Base-by-base conservation (phyloP, 2,888 invertebrate genomes). In the Neoitamus cyanurus region DNA sequence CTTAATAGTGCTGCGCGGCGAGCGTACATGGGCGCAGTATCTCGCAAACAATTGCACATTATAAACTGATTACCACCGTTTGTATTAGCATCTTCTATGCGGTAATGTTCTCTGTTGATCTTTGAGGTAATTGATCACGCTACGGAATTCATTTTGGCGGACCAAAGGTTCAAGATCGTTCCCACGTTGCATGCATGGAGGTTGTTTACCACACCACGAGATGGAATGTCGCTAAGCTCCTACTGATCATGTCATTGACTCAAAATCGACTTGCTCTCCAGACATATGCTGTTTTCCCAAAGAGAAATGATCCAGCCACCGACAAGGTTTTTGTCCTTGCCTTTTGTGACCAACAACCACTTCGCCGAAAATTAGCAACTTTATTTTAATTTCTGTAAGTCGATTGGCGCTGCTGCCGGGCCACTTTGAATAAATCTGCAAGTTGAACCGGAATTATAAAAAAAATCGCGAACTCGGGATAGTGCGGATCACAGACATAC, bases 361-460 rank as follows among this genome's bases (percentile, higher is more conserved):
- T 42, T 42, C n/a, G n/a, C 6, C 42, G 5, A 42, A 42, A 25
- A 15, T 25, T 58, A 9, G 58, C 7, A 58, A 20, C 6, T 58
- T 6, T 9, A 46, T 48, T 48, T n/a, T 20, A 48, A 48, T 7
- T 58, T 58, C 15, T 58, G 25, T 58, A 58, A 58, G 20, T 25
- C 58, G 20, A 58, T 0, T 9, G 7, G 58, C 9, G 58, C 58
- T 58, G 58, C 25, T 25, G n/a, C 58, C 25, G 58, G 20, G 9
- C 20, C 58, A 58, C 25, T 70, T 28, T 70, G 28, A 70, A 31
- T 70, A 70, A 70, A 31, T 70, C 30, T 70, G 2, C 1, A 20
- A 36, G 37, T 9, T 9, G 9, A 73, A 73, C 73, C 73, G 73
- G 73, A 73, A 73, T 73, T 36, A 36, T 69, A 69, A 36, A 73